Evolutionary conservation across 53 echinoderm and acorn worm genomes (phyloP).

Genomic region (Hippasteria phrygiana): DNA sequence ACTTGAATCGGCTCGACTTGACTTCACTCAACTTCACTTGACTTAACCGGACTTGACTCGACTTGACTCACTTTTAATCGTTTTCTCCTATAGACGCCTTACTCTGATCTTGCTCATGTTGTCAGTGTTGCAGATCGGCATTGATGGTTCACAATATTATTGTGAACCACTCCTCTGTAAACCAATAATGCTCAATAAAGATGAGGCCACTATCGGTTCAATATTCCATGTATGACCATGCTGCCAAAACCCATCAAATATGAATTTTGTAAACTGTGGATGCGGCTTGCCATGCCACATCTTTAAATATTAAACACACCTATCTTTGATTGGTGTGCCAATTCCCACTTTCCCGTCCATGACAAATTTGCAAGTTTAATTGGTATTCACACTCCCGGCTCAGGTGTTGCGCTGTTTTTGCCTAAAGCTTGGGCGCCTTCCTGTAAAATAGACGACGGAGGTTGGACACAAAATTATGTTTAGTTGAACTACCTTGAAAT

Average conservation of each 20-base stretch:
- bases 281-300: neutral
- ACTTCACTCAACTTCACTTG: too few relatives aligned
- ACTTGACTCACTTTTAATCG: too few relatives aligned
- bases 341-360: neutral
- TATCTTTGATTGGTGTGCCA: constrained; percentile 19
- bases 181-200: too few relatives aligned
- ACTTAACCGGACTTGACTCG: too few relatives aligned
- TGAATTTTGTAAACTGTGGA: constrained; percentile 6
- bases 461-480: neutral
- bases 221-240: neutral
- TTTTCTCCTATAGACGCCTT: too few relatives aligned
- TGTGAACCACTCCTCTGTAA: too few relatives aligned
- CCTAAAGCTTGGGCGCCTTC: neutral
- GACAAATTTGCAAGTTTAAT: constrained; percentile 30
- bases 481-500: neutral
- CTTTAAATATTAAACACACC: constrained; percentile 18
- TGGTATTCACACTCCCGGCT: constrained; percentile 27
- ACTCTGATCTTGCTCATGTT: too few relatives aligned
- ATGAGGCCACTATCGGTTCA: neutral
- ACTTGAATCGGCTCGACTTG: too few relatives aligned
- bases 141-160: too few relatives aligned
- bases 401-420: neutral
- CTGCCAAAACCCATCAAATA: neutral
- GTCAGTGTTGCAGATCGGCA: too few relatives aligned
- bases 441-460: neutral